These are phyloP conservation scores for Cydia amplana DNA, from an alignment of 1,140 invertebrate species.

Conservation along the genomic window DNA sequence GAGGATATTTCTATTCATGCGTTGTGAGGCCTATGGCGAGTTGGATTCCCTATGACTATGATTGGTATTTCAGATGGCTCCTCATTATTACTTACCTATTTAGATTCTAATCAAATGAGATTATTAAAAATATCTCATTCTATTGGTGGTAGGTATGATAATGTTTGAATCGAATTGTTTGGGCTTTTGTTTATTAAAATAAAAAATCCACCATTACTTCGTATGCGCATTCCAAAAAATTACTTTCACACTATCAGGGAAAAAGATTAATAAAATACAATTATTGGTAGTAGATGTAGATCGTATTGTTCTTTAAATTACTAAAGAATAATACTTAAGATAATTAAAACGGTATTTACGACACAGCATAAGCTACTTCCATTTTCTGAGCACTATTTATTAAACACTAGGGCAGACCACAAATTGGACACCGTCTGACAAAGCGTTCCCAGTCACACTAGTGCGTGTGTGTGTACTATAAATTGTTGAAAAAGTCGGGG, in stretches of 20 bases:
- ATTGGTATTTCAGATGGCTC: neutral
- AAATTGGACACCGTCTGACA: conserved; percentile 26
- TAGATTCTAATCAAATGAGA: neutral
- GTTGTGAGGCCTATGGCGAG: conserved; percentile 30
- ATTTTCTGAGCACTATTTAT: neutral
- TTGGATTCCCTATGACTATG: neutral
- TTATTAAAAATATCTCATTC: no score
- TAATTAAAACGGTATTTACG: neutral
- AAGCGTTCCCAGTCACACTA: conserved; percentile 30
- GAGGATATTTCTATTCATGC: conserved; percentile 53
- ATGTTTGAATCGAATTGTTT: no score
- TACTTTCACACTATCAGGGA: no score
- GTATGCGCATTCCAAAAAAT: no score
- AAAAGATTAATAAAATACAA: no score
- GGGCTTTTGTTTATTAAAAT: no score
- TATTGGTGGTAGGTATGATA: no score
- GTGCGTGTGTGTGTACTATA: conserved; percentile 34
- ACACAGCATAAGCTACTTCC: neutral
- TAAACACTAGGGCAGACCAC: neutral
- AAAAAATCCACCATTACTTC: no score
- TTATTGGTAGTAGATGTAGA: no score
- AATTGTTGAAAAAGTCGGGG: conserved; percentile 32
- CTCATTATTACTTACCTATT: neutral
- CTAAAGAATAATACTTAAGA: neutral
- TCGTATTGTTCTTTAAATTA: no score